phyloP scores from a whole-genome alignment of 2,797 vertebrate species.

The Phyllotis vaccarum region DNA sequence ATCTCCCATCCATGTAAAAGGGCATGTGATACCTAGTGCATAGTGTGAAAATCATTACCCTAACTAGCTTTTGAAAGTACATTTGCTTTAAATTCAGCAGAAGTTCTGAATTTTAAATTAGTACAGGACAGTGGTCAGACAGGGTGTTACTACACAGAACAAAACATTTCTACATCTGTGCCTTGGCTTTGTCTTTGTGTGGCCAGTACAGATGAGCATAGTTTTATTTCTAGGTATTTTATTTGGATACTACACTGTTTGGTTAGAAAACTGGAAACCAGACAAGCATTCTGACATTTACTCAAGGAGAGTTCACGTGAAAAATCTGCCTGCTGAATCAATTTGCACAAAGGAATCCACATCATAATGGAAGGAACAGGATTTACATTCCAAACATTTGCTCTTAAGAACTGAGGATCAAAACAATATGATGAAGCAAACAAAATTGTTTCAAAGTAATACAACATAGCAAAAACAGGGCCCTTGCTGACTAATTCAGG shows the following conservation, averaged over 20 bases:
- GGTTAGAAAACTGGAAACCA: background rate
- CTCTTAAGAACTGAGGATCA: background rate
- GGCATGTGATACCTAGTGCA: background rate
- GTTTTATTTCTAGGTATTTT: conserved; percentile 10
- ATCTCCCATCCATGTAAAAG: background rate
- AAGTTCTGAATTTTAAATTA: background rate
- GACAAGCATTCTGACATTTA: background rate
- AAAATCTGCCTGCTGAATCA: background rate
- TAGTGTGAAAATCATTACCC: background rate
- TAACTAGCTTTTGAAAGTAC: background rate
- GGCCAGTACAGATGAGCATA: background rate
- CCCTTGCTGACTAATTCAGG: background rate
- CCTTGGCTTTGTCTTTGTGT: background rate
- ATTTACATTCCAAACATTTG: background rate
- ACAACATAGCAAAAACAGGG: background rate
- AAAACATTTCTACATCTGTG: background rate
- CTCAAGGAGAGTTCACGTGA: background rate
- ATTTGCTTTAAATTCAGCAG: background rate
- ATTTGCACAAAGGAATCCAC: background rate
- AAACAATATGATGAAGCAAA: background rate
- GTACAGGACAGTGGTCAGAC: background rate
- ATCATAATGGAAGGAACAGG: background rate
- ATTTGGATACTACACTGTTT: background rate
- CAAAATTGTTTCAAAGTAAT: background rate
- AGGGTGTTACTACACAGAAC: background rate